Conservation (phyloP, 2,113 vertebrate genomes). For the Rhadina sibilatrix region DNA sequence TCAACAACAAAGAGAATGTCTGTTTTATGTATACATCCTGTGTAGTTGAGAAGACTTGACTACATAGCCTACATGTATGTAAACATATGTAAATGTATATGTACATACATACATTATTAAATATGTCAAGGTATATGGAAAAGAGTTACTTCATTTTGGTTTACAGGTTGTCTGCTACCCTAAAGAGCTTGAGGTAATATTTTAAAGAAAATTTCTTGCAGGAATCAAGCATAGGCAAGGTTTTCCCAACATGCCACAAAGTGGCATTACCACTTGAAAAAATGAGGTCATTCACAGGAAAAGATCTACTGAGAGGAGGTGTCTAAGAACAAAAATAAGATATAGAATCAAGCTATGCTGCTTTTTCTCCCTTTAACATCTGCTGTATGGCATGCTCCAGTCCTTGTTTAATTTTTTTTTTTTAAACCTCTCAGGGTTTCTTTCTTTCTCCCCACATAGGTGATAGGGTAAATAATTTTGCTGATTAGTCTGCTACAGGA, state of each 20-base stretch:
- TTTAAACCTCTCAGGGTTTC: neutral
- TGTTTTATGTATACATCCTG: neutral
- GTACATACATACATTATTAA: neutral
- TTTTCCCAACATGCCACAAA: neutral
- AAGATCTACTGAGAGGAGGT: neutral
- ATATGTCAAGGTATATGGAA: neutral
- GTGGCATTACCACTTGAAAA: neutral
- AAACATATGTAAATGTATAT: neutral
- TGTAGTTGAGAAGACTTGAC: neutral
- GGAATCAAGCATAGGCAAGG: neutral
- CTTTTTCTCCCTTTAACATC: neutral
- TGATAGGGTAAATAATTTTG: neutral
- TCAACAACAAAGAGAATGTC: neutral
- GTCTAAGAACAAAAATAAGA: neutral
- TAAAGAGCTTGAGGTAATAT: neutral
- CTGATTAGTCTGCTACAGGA: neutral
- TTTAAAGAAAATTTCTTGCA: neutral
- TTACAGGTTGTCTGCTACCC: neutral
- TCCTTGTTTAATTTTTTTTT: neutral
- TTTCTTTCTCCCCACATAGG: neutral
- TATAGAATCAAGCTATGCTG: neutral
- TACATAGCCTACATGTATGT: neutral
- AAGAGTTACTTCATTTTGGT: neutral
- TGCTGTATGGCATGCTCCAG: neutral
- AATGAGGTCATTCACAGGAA: neutral